A percentile compares a stretch with the other conserved stretches of the same genome.
These are phyloP conservation scores for Stenichneumon culpator DNA, from an alignment of 2,888 invertebrate species.

Conservation along the genomic window DNA sequence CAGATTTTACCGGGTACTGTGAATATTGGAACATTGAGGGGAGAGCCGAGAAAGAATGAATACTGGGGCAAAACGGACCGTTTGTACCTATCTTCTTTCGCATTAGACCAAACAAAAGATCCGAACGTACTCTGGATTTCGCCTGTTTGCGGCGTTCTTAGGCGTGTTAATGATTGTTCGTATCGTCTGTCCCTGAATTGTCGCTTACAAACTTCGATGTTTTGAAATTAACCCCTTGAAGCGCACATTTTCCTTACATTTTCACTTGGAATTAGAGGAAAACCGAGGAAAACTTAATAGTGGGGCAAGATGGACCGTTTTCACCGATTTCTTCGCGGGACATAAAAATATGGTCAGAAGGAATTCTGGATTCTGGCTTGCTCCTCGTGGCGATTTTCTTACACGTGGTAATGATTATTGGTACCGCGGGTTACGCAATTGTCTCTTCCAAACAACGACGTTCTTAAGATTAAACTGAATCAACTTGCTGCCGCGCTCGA, in stretches of 20 bases:
- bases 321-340: not conserved
- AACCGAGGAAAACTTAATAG: not conserved
- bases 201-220: not conserved
- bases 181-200: not conserved
- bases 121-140: too few species aligned
- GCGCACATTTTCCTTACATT: too few species aligned
- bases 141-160: too few species aligned
- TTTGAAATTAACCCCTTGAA: not conserved
- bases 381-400: too few species aligned
- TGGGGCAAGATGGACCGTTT: not conserved
- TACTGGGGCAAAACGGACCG: too few species aligned
- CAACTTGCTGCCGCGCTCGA: slow-evolving; percentile 3
- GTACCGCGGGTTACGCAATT: not conserved
- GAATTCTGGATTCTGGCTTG: too few species aligned
- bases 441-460: not conserved
- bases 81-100: too few species aligned
- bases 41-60: too few species aligned
- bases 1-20: not conserved
- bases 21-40: not conserved
- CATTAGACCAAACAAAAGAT: too few species aligned
- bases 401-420: too few species aligned
- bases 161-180: too few species aligned
- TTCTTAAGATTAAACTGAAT: not conserved
- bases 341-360: not conserved
- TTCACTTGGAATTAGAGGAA: too few species aligned